Evolutionary conservation across 2,888 invertebrate genomes (phyloP).

Genomic region (Nomada ferruginata): DNA sequence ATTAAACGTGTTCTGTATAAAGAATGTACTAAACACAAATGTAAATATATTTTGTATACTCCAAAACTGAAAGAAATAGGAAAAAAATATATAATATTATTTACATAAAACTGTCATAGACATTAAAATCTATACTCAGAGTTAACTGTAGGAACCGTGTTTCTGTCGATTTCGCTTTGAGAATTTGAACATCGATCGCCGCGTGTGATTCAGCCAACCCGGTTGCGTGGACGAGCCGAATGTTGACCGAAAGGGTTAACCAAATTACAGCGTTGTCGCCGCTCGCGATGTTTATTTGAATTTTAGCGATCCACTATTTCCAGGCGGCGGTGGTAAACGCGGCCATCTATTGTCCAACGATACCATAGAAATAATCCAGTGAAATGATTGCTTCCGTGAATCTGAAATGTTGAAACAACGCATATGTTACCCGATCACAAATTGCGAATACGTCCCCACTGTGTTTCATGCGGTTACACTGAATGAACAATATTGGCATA

Average conservation of each 20-base stretch:
- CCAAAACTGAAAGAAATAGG: no score
- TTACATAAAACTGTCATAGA: no score
- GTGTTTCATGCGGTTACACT: background rate
- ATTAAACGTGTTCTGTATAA: no score
- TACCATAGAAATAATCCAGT: background rate
- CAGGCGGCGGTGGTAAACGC: background rate
- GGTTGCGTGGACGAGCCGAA: background rate
- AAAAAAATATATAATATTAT: no score
- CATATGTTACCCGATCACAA: background rate
- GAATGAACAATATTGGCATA: background rate
- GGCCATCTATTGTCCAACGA: background rate
- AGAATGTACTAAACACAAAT: no score
- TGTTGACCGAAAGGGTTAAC: background rate
- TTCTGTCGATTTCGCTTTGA: background rate
- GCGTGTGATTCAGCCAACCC: no score
- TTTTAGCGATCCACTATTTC: background rate
- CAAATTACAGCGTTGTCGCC: constrained; percentile 12
- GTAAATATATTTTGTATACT: no score
- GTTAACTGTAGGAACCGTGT: no score
- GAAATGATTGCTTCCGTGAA: constrained; percentile 14
- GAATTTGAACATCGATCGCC: background rate
- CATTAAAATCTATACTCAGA: no score
- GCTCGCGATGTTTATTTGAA: background rate
- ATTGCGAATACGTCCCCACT: background rate
- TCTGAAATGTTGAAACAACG: background rate